Conservation (phyloP, 2,797 vertebrate genomes). For the Mus spretus region DNA sequence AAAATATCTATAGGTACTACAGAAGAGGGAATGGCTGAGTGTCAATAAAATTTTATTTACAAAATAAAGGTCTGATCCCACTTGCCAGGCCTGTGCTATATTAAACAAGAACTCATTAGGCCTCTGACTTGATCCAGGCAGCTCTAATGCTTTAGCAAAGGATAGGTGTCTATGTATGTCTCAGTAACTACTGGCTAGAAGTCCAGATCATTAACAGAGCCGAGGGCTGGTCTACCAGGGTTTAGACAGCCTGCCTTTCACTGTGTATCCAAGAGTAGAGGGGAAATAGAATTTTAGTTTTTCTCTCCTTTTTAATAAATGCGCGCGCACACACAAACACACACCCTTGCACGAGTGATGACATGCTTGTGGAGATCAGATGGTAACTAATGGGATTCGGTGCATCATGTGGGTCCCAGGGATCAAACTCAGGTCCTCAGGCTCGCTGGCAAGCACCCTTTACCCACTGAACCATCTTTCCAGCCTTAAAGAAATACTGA, state of each 20-base stretch:
- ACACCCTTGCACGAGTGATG: no score
- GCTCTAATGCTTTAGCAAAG: neutral
- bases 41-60: conserved; percentile 9
- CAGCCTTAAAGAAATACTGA: neutral
- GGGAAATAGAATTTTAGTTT: neutral
- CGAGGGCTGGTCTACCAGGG: neutral
- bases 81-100: neutral
- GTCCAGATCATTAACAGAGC: neutral
- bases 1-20: neutral
- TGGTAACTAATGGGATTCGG: neutral
- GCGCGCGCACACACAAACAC: no score
- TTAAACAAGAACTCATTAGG: neutral
- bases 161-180: neutral
- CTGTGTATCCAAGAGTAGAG: neutral
- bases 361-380: neutral
- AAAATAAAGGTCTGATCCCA: neutral
- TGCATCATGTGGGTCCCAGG: neutral
- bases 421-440: neutral
- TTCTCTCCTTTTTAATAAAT: neutral
- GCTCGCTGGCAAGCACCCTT: neutral
- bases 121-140: neutral
- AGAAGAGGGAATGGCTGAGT: neutral
- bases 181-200: neutral
- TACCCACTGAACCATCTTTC: neutral
- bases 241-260: neutral